Evolutionary conservation across 2,888 invertebrate species (phyloP).

Genomic region (Rhodophaea formosa): DNA sequence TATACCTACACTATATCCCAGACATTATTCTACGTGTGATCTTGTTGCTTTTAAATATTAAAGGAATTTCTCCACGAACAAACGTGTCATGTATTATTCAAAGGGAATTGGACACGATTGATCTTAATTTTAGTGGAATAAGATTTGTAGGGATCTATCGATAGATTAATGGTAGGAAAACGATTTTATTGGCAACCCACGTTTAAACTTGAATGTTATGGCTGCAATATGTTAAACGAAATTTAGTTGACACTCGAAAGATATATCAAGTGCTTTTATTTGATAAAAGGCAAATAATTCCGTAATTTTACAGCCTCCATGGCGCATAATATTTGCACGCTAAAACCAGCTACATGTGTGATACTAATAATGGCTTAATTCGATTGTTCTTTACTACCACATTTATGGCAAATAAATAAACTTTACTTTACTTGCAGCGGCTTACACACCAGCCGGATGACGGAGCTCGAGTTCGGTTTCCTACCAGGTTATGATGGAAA

Average conservation of each 20-base stretch:
- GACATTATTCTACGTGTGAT: conserved; percentile 24
- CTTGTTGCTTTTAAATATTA: conserved; percentile 40
- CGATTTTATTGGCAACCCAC: conserved; percentile 44
- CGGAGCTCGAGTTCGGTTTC: too few relatives aligned
- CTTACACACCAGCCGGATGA: too few relatives aligned
- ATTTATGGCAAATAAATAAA: too few relatives aligned
- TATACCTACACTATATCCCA: not conserved
- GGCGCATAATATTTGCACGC: too few relatives aligned
- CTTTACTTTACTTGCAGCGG: too few relatives aligned
- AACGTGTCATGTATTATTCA: conserved; percentile 56
- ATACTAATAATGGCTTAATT: too few relatives aligned
- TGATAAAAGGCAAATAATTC: too few relatives aligned
- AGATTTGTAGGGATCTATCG: conserved; percentile 63
- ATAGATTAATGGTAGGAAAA: conserved; percentile 55
- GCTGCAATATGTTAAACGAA: conserved; percentile 34
- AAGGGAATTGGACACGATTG: conserved; percentile 50
- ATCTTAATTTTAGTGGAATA: conserved; percentile 56
- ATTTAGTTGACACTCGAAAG: conserved; percentile 31
- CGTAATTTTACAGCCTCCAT: too few relatives aligned
- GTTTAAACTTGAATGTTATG: conserved; percentile 61
- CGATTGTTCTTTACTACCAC: too few relatives aligned
- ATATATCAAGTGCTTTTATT: not conserved
- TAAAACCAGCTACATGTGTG: too few relatives aligned
- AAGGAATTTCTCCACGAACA: conserved; percentile 38
- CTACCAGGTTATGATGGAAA: too few relatives aligned